Evolutionary conservation across 2,113 vertebrate genomes (phyloP).

Genomic region (Bufo gargarizans): DNA sequence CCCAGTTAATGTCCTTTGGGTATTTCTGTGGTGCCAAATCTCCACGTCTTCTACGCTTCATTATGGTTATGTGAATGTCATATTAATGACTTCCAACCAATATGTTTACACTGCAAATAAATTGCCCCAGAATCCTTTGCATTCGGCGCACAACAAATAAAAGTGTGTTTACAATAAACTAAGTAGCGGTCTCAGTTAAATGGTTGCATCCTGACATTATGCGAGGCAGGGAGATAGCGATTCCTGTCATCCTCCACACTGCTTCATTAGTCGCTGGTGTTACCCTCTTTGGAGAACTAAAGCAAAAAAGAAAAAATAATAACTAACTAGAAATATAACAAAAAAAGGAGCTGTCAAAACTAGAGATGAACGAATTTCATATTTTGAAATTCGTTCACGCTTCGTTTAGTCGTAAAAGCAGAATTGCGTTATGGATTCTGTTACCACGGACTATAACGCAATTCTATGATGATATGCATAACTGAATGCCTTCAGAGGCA

Average conservation of each 20-base stretch:
- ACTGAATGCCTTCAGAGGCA: too few species aligned
- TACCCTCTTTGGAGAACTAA: slow-evolving; percentile 10
- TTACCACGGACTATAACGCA: too few species aligned
- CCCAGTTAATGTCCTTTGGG: slow-evolving; percentile 80
- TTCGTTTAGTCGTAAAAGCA: too few species aligned
- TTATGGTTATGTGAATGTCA: slow-evolving; percentile 75
- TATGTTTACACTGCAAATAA: slow-evolving; percentile 74
- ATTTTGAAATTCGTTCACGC: too few species aligned
- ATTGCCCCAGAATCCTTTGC: slow-evolving; percentile 68
- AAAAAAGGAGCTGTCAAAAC: background rate
- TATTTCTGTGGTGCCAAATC: slow-evolving; percentile 73
- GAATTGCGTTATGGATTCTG: too few species aligned
- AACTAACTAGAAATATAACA: background rate
- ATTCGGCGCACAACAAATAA: slow-evolving; percentile 56
- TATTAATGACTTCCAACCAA: slow-evolving; percentile 76
- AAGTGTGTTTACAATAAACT: slow-evolving; percentile 52
- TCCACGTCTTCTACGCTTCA: slow-evolving; percentile 72
- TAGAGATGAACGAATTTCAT: too few species aligned
- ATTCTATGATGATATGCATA: too few species aligned
- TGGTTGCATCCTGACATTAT: slow-evolving; percentile 13
- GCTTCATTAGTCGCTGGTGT: slow-evolving; percentile 34
- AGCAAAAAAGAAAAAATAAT: background rate
- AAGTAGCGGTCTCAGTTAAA: slow-evolving; percentile 47
- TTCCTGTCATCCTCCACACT: background rate
- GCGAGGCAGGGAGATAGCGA: background rate